Evolutionary conservation across 30 jellyfish, hydroid and myxozoan species (phyloP).

Genomic region (Cassiopea andromeda): DNA sequence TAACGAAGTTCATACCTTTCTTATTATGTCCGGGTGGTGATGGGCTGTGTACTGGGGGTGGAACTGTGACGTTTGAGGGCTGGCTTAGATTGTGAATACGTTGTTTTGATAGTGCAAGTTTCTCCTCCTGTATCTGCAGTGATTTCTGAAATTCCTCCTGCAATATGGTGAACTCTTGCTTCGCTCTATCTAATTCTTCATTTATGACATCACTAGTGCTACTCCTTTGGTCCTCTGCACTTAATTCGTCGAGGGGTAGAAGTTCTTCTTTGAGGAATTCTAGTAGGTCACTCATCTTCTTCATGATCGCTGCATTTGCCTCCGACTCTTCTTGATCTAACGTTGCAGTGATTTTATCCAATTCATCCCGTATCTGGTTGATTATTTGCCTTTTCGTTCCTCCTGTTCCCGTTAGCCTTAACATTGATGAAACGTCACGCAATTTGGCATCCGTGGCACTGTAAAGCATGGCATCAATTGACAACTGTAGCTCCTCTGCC

Average conservation of each 20-base stretch:
- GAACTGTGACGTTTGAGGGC: slow-evolving; percentile 3
- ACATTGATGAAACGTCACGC: slow-evolving; percentile 16
- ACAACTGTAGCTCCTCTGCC: slow-evolving; percentile 50
- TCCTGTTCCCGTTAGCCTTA: not conserved
- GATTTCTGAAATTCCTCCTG: not conserved
- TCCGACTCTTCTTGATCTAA: slow-evolving; percentile 9
- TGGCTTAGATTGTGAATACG: not conserved
- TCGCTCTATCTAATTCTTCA: not conserved
- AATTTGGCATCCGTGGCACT: slow-evolving; percentile 26
- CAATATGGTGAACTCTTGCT: not conserved
- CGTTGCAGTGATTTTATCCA: not conserved
- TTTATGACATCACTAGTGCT: not conserved
- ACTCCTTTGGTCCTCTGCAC: slow-evolving; percentile 1
- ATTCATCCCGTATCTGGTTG: not conserved
- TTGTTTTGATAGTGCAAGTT: not conserved
- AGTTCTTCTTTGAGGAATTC: slow-evolving; percentile 15
- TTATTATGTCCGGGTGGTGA: not conserved
- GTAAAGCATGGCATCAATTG: slow-evolving; percentile 21
- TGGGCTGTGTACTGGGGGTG: slow-evolving; percentile 1
- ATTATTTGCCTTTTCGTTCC: not conserved
- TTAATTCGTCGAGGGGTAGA: slow-evolving; percentile 18
- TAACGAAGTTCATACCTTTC: slow-evolving; percentile 21
- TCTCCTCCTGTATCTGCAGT: not conserved
- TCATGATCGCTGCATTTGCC: not conserved
- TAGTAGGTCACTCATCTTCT: not conserved